Evolutionary conservation across 2,113 vertebrate species (phyloP).

Genomic region (Solea senegalensis): DNA sequence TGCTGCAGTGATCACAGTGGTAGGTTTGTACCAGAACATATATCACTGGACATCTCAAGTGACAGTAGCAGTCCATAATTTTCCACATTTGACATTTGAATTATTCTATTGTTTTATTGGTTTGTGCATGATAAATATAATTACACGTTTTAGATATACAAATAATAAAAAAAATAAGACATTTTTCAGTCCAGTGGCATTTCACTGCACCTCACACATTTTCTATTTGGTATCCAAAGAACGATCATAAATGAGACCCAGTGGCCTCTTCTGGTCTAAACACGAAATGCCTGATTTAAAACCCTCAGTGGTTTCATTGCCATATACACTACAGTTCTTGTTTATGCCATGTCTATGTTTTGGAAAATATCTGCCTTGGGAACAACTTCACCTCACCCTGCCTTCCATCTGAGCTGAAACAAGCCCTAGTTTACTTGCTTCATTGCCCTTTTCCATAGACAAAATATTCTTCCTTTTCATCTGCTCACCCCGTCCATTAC

Average conservation of each 20-base stretch:
- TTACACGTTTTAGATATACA: no score
- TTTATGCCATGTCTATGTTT: conserved; percentile 5
- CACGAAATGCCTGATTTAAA: conserved; percentile 3
- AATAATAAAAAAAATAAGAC: neutral
- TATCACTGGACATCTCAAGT: neutral
- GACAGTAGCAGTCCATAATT: conserved; percentile 13
- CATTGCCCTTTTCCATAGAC: conserved; percentile 46
- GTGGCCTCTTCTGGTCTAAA: neutral
- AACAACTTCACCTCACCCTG: conserved; percentile 26
- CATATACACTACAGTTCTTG: no score
- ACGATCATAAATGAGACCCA: neutral
- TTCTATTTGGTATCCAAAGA: neutral
- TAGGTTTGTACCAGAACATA: neutral
- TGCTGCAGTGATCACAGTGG: neutral
- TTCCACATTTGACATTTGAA: neutral
- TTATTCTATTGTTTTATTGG: neutral
- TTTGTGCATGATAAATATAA: no score
- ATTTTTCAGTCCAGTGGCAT: neutral
- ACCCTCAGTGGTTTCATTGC: neutral
- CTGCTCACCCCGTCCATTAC: neutral
- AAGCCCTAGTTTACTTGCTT: conserved; percentile 43
- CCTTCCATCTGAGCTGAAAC: conserved; percentile 3
- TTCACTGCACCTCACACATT: neutral
- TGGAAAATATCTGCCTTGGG: conserved; percentile 26
- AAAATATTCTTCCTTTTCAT: conserved; percentile 39